Evolutionary conservation across 2,888 invertebrate species (phyloP), one percentile per base, ranked within the genome.

Genomic region (Hypsopygia costalis): DNA sequence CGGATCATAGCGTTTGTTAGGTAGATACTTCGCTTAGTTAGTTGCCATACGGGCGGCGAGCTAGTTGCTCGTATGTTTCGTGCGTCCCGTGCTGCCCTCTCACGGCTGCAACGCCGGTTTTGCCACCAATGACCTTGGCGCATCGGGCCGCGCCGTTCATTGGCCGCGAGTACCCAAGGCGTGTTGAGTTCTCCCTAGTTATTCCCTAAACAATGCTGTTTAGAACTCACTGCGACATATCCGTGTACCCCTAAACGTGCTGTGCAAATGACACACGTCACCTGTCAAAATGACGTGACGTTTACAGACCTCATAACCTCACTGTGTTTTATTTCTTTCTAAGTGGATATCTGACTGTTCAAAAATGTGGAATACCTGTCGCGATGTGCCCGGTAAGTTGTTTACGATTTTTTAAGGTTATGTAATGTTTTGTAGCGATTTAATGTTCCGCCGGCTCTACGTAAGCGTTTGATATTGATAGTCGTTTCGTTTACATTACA

Each of bases 281-380:
- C 61, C 82, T 86, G 85, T 86, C 82, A 87, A 78, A 72, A 86
- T 76, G 78, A 79, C 72, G 77, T 83, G 81, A 79, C 71, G 62
- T 66, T 63, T 59, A 55, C 58, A 57, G 52, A 63, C 61, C 69
- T 59, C 59, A 63, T 81, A 86, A 79, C 81, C 78, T 79, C 63
- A 59, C 55, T 63, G 77, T 75, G 73, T 58, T 51, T 60, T 56
- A 57, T 61, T 52, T 45, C 43, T 57, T 16, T 16, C 2, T 16
- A 16, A 54, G 75, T 77, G 76, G 56, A 63, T 69, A 62, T 50
- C 72, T 62, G 60, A 72, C 63, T 63, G 62, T 62, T 66, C 56
- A 53, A 75, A 65, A 70, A 81, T 81, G 79, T 69, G 70, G 71
- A 70, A 70, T 57, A 55, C 56, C 53, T 57, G 68, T 57, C 65